Percentiles rank a stretch among this genome's conserved stretches.
These are phyloP conservation scores for Venustoraphidia nigricollis DNA, from an alignment of 2,888 invertebrate genomes.

Conservation along the genomic window DNA sequence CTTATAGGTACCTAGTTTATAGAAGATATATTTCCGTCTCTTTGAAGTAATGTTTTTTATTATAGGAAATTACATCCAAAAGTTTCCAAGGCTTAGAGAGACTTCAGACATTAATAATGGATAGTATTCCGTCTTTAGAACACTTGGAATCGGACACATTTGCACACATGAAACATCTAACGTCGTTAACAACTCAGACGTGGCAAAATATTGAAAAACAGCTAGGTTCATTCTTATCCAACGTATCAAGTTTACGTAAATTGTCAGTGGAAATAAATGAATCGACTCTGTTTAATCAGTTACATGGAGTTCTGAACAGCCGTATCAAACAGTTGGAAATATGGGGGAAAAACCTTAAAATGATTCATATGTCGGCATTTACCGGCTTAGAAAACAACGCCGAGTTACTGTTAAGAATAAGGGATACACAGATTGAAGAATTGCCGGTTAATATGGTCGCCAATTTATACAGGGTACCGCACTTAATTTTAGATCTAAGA, in stretches of 20 bases:
- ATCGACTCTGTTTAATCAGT: slow-evolving; percentile 53
- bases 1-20: no score
- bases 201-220: slow-evolving; percentile 62
- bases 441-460: slow-evolving; percentile 67
- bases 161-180: slow-evolving; percentile 52
- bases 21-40: no score
- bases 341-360: slow-evolving; percentile 55
- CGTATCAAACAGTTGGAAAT: slow-evolving; percentile 70
- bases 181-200: slow-evolving; percentile 53
- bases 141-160: slow-evolving; percentile 62
- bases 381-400: slow-evolving; percentile 56
- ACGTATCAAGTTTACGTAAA: slow-evolving; percentile 56
- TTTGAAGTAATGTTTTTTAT: slow-evolving; percentile 5
- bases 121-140: slow-evolving; percentile 55
- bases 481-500: slow-evolving; percentile 67
- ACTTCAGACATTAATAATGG: slow-evolving; percentile 58
- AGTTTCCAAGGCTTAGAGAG: slow-evolving; percentile 54
- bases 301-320: slow-evolving; percentile 60
- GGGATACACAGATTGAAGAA: slow-evolving; percentile 61
- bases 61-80: slow-evolving; percentile 49
- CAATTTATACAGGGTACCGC: slow-evolving; percentile 59
- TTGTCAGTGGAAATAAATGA: slow-evolving; percentile 65
- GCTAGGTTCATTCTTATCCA: slow-evolving; percentile 53
- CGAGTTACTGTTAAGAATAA: slow-evolving; percentile 61
- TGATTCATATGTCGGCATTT: slow-evolving; percentile 62